Evolutionary conservation across 2,888 invertebrate species (phyloP).

Genomic region (Syrista parreyssii): DNA sequence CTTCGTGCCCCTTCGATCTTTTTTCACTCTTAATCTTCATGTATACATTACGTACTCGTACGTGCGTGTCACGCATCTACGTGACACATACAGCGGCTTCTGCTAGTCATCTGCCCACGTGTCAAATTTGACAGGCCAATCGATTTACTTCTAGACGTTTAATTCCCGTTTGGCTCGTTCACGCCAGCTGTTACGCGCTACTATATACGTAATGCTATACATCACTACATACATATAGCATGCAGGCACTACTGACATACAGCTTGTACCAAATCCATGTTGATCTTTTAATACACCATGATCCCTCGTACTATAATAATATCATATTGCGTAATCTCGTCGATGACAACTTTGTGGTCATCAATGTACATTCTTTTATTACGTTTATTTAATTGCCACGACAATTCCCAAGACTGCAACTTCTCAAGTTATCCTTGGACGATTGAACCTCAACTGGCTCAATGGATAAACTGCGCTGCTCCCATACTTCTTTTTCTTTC

Average conservation of each 20-base stretch:
- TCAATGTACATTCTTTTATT: not conserved
- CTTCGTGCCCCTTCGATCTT: not conserved
- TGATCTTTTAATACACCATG: not conserved
- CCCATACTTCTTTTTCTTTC: constrained; percentile 27
- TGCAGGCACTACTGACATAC: not conserved
- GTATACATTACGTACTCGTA: constrained; percentile 6
- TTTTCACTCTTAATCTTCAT: not conserved
- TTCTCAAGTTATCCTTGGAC: constrained; percentile 21
- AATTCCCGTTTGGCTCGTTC: not conserved
- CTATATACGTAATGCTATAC: not conserved
- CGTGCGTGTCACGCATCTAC: constrained; percentile 9
- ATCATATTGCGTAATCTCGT: not conserved
- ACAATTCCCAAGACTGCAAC: not conserved
- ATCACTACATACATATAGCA: not conserved
- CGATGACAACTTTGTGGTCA: not conserved
- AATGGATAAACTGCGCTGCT: constrained; percentile 54
- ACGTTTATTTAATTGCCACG: not conserved
- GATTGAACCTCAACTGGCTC: constrained; percentile 53
- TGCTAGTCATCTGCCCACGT: constrained; percentile 29
- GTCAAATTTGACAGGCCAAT: constrained; percentile 29
- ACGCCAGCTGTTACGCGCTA: not conserved
- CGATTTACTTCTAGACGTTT: constrained; percentile 29
- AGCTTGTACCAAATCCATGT: not conserved
- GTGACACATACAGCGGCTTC: constrained; percentile 5
- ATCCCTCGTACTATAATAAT: not conserved